A percentile compares a stretch with the other conserved stretches of the same genome.
phyloP scores from a whole-genome alignment of 2,113 vertebrate species.

The Monarcha castaneiventris region DNA sequence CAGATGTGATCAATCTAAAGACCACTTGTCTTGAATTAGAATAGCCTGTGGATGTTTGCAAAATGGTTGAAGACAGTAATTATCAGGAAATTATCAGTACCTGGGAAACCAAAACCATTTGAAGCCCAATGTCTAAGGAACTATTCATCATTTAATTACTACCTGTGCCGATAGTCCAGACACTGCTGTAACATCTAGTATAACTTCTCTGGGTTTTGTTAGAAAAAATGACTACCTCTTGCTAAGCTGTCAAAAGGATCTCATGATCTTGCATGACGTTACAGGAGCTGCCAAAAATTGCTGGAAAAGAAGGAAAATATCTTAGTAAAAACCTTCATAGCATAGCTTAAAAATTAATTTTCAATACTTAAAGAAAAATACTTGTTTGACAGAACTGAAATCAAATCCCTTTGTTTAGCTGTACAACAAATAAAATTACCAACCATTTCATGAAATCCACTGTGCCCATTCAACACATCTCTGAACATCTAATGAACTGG shows the following conservation, averaged over 20 bases:
- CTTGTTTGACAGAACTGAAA: neutral
- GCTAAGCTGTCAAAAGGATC: neutral
- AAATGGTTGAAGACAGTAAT: neutral
- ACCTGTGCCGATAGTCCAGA: neutral
- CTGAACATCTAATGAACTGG: neutral
- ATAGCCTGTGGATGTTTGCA: neutral
- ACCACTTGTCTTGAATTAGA: neutral
- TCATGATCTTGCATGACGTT: neutral
- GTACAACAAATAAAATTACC: neutral
- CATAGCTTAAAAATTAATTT: neutral
- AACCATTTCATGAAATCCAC: neutral
- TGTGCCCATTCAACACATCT: neutral
- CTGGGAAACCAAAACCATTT: neutral
- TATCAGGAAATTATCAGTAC: neutral
- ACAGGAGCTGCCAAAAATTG: neutral
- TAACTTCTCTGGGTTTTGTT: neutral
- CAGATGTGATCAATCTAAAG: neutral
- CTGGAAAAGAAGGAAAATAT: neutral
- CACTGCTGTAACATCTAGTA: neutral
- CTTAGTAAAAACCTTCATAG: neutral
- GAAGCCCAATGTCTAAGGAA: neutral
- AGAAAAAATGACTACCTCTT: neutral
- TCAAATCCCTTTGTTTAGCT: neutral
- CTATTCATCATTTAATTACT: neutral
- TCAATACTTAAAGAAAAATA: neutral